These are phyloP conservation scores for Mormyrus hasselquistii DNA, from an alignment of 2,797 vertebrate species.

Conservation along the genomic window DNA sequence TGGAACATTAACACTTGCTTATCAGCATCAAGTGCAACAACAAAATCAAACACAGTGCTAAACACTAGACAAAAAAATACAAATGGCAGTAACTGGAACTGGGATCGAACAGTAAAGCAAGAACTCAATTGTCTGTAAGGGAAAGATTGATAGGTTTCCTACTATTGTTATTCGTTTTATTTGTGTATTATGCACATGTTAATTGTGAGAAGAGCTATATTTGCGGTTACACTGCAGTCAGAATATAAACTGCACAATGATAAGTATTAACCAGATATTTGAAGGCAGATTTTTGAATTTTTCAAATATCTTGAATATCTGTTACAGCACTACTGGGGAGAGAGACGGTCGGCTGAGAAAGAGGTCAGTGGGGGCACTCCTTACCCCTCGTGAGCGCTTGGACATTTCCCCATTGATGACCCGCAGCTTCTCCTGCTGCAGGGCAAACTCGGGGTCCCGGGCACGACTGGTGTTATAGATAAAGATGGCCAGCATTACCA, in stretches of 20 bases:
- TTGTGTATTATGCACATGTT: neutral
- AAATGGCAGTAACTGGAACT: neutral
- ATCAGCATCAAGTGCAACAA: neutral
- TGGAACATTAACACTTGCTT: neutral
- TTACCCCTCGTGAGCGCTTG: slow-evolving; percentile 86
- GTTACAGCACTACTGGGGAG: neutral
- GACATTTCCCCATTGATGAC: slow-evolving; percentile 74
- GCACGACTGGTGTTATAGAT: slow-evolving; percentile 81
- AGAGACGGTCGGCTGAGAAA: neutral
- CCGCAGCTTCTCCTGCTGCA: slow-evolving; percentile 72
- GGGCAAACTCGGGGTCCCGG: slow-evolving; percentile 58
- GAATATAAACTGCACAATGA: neutral
- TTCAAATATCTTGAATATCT: neutral
- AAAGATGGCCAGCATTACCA: slow-evolving; percentile 87
- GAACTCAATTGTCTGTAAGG: neutral
- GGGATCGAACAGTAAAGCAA: neutral
- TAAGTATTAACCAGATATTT: neutral
- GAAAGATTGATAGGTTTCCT: neutral
- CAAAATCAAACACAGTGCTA: neutral
- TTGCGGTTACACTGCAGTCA: neutral
- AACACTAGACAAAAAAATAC: neutral
- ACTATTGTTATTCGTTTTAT: neutral
- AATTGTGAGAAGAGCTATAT: neutral
- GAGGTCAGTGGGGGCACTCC: slow-evolving; percentile 30
- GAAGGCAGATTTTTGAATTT: neutral